phyloP scores from a whole-genome alignment of 2,797 vertebrate species.

The Sphaeramia orbicularis region DNA sequence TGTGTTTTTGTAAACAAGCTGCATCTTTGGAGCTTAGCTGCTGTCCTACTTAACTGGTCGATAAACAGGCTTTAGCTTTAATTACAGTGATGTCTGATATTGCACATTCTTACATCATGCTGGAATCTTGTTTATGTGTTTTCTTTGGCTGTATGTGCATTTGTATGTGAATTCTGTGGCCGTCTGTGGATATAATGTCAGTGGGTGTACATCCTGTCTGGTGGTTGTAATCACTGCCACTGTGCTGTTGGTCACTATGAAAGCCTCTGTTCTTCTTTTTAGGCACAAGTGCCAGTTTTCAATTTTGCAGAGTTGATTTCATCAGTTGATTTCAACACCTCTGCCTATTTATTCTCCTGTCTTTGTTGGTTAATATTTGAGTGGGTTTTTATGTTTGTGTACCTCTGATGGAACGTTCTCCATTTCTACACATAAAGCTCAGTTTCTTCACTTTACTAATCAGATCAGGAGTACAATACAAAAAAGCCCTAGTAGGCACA shows the following conservation, averaged over 20 bases:
- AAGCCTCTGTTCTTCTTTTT: constrained; percentile 29
- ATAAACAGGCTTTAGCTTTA: constrained; percentile 71
- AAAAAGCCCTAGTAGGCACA: too few species aligned
- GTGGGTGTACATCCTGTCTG: constrained; percentile 13
- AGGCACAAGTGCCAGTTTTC: constrained; percentile 19
- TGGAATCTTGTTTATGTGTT: constrained; percentile 66
- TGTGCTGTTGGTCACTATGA: not conserved
- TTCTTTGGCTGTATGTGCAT: constrained; percentile 46
- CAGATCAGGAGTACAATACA: too few species aligned
- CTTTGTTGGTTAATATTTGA: too few species aligned
- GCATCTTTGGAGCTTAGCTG: constrained; percentile 62
- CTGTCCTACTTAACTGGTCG: constrained; percentile 68
- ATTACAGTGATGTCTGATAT: constrained; percentile 68
- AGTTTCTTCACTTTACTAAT: too few species aligned
- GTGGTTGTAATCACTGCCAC: constrained; percentile 22
- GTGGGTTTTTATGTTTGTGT: too few species aligned
- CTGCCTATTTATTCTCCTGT: not conserved
- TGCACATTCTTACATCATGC: constrained; percentile 78
- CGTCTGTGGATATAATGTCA: constrained; percentile 9
- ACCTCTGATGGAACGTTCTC: too few species aligned
- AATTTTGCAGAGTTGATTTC: constrained; percentile 39
- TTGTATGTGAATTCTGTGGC: constrained; percentile 32
- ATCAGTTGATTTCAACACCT: constrained; percentile 38
- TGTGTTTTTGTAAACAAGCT: constrained; percentile 68
- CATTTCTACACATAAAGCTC: too few species aligned